These are phyloP conservation scores for Chaitophorus viminalis DNA, from an alignment of 2,888 invertebrate genomes.

Conservation along the genomic window DNA sequence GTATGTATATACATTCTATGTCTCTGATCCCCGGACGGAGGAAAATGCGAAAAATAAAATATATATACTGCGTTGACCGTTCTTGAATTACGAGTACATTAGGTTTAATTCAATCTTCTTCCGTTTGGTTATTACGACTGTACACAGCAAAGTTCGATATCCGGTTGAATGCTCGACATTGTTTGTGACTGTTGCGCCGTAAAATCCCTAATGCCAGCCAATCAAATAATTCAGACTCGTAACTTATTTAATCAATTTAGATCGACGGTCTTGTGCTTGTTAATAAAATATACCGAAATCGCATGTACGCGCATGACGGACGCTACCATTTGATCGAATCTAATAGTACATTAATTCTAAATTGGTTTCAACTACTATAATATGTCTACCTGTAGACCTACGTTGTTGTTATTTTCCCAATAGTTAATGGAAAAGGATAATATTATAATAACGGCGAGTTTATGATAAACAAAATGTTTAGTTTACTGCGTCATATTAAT, in stretches of 20 bases:
- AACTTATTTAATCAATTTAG: constrained; percentile 34
- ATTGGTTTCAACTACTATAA: no score
- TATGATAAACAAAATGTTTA: no score
- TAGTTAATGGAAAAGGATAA: no score
- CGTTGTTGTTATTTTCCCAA: no score
- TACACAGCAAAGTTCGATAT: not conserved
- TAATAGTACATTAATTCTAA: not conserved
- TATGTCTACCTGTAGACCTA: no score
- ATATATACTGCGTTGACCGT: not conserved
- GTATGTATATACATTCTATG: no score
- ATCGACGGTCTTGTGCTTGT: not conserved
- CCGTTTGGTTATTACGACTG: not conserved
- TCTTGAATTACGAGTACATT: not conserved
- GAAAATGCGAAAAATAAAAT: not conserved
- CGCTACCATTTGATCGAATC: not conserved
- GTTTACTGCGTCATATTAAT: no score
- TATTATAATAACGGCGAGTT: no score
- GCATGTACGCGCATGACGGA: not conserved
- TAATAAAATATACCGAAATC: not conserved
- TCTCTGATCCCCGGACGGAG: not conserved
- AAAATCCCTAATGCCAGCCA: constrained; percentile 8
- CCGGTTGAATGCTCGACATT: constrained; percentile 1
- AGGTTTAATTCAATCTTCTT: constrained; percentile 12
- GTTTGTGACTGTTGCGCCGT: constrained; percentile 37
- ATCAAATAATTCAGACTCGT: constrained; percentile 14